A percentile compares a stretch with the other conserved stretches of the same genome.
Evolutionary conservation across 2,797 vertebrate species (phyloP).

Genomic region (Onychomys torridus): DNA sequence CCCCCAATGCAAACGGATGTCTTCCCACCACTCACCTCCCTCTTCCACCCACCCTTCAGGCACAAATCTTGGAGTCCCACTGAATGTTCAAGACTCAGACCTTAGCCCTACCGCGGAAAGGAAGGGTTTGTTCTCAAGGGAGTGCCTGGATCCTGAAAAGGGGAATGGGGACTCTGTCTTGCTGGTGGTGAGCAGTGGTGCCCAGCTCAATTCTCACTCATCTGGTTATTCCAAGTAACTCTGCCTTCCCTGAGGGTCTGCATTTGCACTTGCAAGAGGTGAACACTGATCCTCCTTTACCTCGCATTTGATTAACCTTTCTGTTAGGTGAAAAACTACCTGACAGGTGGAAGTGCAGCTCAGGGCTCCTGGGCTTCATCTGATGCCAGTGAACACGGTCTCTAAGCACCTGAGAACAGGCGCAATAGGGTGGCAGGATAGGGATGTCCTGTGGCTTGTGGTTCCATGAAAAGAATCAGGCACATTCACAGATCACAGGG

Average conservation of each 20-base stretch:
- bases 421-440: background rate
- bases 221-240: background rate
- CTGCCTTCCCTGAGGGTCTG: background rate
- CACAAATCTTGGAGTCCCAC: background rate
- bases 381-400: background rate
- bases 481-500: conserved; percentile 39
- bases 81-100: background rate
- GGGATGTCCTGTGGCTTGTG: background rate
- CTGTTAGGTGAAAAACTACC: conserved; percentile 45
- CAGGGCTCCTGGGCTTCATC: background rate
- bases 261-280: background rate
- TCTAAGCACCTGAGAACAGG: conserved; percentile 36
- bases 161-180: background rate
- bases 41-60: conserved; percentile 3
- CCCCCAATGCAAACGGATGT: background rate
- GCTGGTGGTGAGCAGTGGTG: background rate
- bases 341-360: background rate
- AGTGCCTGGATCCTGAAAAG: background rate
- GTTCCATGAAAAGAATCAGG: background rate
- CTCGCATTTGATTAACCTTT: conserved; percentile 58
- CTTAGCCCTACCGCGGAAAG: background rate
- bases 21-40: background rate
- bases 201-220: background rate
- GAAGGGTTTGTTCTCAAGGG: background rate
- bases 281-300: background rate